These are phyloP conservation scores for Campylorhamphus procurvoides DNA, from an alignment of 2,113 vertebrate genomes.

Conservation along the genomic window DNA sequence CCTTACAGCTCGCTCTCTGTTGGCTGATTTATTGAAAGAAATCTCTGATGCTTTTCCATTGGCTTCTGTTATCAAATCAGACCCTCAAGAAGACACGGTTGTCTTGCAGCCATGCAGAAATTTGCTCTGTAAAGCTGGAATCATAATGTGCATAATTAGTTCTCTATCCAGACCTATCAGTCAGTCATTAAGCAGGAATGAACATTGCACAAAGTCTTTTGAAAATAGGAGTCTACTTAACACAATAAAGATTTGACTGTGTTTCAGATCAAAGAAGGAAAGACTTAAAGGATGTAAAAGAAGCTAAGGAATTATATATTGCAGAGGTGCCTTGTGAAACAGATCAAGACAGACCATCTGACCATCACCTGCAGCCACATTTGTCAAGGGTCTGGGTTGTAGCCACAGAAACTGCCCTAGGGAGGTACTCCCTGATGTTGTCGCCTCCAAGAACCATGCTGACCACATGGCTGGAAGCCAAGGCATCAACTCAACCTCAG, in stretches of 20 bases:
- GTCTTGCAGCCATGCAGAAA: background rate
- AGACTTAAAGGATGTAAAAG: background rate
- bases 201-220: background rate
- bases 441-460: background rate
- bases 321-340: background rate
- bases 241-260: background rate
- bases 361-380: background rate
- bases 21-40: background rate
- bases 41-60: background rate
- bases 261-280: background rate
- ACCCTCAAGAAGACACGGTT: background rate
- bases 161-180: background rate
- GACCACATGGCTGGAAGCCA: background rate
- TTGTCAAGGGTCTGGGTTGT: background rate
- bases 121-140: background rate
- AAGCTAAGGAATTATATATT: background rate
- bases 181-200: background rate
- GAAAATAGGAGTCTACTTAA: background rate
- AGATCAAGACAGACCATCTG: background rate
- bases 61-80: background rate
- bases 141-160: background rate
- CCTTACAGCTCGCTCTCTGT: background rate
- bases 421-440: background rate
- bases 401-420: background rate
- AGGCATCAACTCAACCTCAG: background rate